Base-by-base conservation (phyloP, 2,797 vertebrate genomes). In the Florisuga fusca region DNA sequence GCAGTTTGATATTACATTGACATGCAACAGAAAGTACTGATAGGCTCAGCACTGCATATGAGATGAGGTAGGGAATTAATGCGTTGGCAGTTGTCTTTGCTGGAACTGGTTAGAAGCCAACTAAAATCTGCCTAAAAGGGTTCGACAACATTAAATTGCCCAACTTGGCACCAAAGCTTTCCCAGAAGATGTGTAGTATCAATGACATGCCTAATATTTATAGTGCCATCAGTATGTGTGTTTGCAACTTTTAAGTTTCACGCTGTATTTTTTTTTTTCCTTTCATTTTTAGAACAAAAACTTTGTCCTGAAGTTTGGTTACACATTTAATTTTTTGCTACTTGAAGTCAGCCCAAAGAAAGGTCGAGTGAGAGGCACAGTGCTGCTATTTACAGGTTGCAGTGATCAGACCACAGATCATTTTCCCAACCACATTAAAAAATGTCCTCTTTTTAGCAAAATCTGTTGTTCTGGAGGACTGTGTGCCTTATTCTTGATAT, bases 91-190 rank as follows among this genome's bases (percentile, higher is more conserved):
- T 97, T 95, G 93, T 95, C 97, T 96, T 96, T 95, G 95, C 97
- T 98, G 97, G 94, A 97, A 97, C 96, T 98, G 96, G 97, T 97
- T 97, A 96, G 96, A 96, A 97, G 96, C 97, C 97, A 98, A 98
- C 95, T 97, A 96, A 97, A 96, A 96, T 97, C 97, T 98, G 95
- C 96, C 97, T 97, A 97, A 96, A 97, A 98, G 98, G 96, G 96
- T 97, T 98, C 96, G 97, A 97, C 97, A 94, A 78, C 96, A 83
- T 97, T 95, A 93, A 97, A 97, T 97, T 95, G 94, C 96, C 97
- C 95, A 89, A 93, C 89, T 97, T 97, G 97, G 97, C 97, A 97
- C 87, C 76, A 84, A 76, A 96, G 94, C 96, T 95, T 84, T 96
- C 94, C 94, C 96, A 96, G 95, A 96, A 96, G 95, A 97, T 97